These are phyloP conservation scores for Hybognathus amarus DNA, from an alignment of 2,797 vertebrate species.

Conservation along the genomic window DNA sequence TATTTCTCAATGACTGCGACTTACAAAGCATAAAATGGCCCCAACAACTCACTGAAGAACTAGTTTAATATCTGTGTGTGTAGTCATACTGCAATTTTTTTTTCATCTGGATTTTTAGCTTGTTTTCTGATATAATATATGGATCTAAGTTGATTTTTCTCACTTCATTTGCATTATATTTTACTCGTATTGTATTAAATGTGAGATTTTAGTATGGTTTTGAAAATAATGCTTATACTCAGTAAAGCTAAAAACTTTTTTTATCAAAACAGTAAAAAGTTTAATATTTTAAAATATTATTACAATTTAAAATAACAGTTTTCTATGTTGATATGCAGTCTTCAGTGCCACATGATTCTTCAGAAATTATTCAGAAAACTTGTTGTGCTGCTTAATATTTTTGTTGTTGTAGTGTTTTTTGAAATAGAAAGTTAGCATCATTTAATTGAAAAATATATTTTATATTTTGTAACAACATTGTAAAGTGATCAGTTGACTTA, in stretches of 20 bases:
- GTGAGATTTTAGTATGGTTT: background rate
- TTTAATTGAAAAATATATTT: background rate
- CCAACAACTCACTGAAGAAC: background rate
- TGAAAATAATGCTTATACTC: too few relatives aligned
- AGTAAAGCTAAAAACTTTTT: too few relatives aligned
- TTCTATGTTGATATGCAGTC: background rate
- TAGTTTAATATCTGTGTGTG: background rate
- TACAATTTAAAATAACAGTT: background rate
- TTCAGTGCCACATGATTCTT: background rate
- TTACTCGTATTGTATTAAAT: too few relatives aligned
- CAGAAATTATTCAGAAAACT: background rate
- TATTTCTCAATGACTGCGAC: slow-evolving; percentile 18
- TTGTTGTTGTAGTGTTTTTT: background rate
- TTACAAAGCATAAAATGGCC: background rate
- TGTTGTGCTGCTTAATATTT: background rate
- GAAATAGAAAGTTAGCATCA: background rate
- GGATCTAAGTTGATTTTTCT: background rate
- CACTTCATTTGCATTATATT: too few relatives aligned
- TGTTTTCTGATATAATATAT: background rate
- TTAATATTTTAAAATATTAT: too few relatives aligned
- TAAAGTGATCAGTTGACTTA: too few relatives aligned
- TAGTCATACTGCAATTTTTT: too few relatives aligned
- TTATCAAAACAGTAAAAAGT: too few relatives aligned
- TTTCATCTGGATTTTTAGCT: background rate
- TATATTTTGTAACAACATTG: background rate